Evolutionary conservation across 2,113 vertebrate species (phyloP), one percentile per base, ranked within the genome.

Genomic region (Urocolius indicus): DNA sequence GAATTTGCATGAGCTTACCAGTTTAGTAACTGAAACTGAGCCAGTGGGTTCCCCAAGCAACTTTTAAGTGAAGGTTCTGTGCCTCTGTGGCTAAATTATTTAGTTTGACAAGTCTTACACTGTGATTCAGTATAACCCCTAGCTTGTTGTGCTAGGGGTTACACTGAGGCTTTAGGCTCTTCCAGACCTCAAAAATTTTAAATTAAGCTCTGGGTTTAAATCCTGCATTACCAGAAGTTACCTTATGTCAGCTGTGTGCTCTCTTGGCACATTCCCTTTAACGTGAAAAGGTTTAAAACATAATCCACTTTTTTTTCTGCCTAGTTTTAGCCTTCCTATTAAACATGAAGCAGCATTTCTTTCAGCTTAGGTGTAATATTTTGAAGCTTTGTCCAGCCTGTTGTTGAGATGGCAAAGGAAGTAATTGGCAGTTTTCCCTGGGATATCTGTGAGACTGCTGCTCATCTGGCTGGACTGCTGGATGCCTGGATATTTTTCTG

Each of bases 231-330:
- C n/a, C 30, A 15, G 0, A 6, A 51, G 11, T 74, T 89, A 75
- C 22, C 10, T 61, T 89, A 22, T 16, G 19, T 16, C 32, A 71
- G 20, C 0, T 1, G 2, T 43, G 22, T 36, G 8, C 49, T 90
- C 11, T 2, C 1, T 38, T 90, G 4, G 2, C 36, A 78, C 19
- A 75, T 24, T 38, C 5, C 6, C 18, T 89, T 68, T 51, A n/a
- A 34, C 32, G 9, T 34, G 17, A 71, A 82, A 74, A 6, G 15
- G 8, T 51, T 92, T 43, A 30, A 65, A 71, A 32, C 43, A 80
- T 75, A 75, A n/a, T 19, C 21, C 10, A n/a, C 6, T 6, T 51
- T 15, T 13, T 15, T 13, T 2, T 3, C 1, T 12, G 5, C 7
- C 2, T 13, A 24, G 3, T 8, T 65, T 36, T 52, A 77, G 36